Base-by-base conservation (phyloP, 2,888 invertebrate species). In the Carpatolechia fugitivella region DNA sequence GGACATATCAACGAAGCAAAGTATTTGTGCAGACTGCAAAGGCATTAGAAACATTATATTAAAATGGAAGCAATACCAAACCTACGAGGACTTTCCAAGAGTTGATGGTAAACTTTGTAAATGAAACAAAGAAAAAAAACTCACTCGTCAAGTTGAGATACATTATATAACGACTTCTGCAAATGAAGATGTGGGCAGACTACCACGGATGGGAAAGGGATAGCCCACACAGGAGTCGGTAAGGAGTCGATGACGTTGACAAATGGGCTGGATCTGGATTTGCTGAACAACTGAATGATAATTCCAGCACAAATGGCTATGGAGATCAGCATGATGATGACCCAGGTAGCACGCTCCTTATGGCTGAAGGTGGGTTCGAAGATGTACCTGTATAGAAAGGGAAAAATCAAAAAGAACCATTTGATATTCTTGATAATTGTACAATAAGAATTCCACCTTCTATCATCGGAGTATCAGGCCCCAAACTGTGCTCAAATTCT, bases 241-340 rank as follows among this genome's bases (percentile, higher is more conserved):
- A 83, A 61, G 0, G 89, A 86, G 62, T 90, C 90, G 13, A 91
- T 85, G 7, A 90, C 89, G 55, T 90, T 86, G 46, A 86, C 89
- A 60, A 90, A 90, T 0, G 90, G 89, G 0, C 82, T 81, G 0
- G 85, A 83, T 0, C 78, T 81, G 84, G 87, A 90, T 56, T 87
- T 87, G 62, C 71, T 66, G 66, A 84, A 78, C 20, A 90, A 66
- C 60, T 81, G 82, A 57, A 80, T 79, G 62, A 89, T 88, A 66
- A 86, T 78, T 47, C 76, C 74, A 1, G 80, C 77, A 51, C 90
- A 90, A 41, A 86, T 73, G 24, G 77, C 75, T 11, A 90, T 73
- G 64, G 88, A 86, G 55, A 83, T 70, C 11, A 82, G 72, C 55
- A 89, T 73, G 4, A 91, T 86, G 1, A 83, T 57, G 8, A 86